Base-by-base conservation (phyloP, 2,797 vertebrate species). In the Pyrrhura leucotis region DNA sequence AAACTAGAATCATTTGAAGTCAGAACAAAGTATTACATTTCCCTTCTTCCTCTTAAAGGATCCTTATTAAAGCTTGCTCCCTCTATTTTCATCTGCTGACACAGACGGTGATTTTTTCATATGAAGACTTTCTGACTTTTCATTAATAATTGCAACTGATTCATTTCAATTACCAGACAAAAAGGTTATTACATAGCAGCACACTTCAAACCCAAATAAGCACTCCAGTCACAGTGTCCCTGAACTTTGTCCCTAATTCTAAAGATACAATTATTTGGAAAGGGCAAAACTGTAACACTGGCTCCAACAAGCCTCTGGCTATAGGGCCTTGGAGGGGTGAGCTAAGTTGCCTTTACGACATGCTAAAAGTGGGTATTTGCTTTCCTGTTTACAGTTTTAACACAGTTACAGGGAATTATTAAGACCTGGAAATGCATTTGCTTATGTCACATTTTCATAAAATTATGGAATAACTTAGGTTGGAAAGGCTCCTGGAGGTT, bases 301-400 rank as follows among this genome's bases (percentile, higher is more conserved):
- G 63, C 44, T 94, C 74, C 63, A 93, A 74, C 15, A 66, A 71
- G 91, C 92, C 88, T 90, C 88, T 54, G 56, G 90, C 88, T 93
- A 93, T 37, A 88, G 45, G 50, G 66, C 54, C 88, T 95, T 62
- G 66, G 69, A 94, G 85, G 66, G 62, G 79, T 72, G 69, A 96
- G 69, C 33, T 85, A 88, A 94, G 47, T 84, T 78, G 74, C 67
- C 63, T 95, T 94, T 94, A 87, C 0, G 0, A 75, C 33, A 90
- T n/a, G 69, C 47, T 91, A 59, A 61, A 86, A 73, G 54, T 20
- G 12, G 29, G 40, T 58, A 89, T 89, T 94, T 83, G 48, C 62
- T 84, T 89, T 78, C 62, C 77, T 83, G 54, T 91, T 94, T 91
- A 90, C 85, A 86, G 44, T 86, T 88, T 88, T 89, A 89, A 88